phyloP scores from a whole-genome alignment of 1,140 invertebrate species.

The Nephila pilipes region DNA sequence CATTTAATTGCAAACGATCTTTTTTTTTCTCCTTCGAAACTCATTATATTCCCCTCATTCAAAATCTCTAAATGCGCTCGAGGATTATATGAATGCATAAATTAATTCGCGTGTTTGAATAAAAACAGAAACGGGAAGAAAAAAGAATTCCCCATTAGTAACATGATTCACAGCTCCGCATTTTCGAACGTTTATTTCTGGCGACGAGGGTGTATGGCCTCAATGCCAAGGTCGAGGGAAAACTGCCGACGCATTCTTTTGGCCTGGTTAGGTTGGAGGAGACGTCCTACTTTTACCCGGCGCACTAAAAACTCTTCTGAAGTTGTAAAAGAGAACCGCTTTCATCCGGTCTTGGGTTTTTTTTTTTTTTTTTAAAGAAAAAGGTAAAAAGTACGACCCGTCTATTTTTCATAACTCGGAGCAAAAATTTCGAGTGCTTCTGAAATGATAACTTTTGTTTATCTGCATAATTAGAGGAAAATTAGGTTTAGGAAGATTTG shows the following conservation, averaged over 20 bases:
- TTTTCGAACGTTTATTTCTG: neutral
- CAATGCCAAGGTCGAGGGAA: slow-evolving; percentile 22
- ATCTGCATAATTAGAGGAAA: no score
- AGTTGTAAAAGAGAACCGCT: neutral
- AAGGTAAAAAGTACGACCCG: neutral
- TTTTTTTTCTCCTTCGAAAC: neutral
- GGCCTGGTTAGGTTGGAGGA: neutral
- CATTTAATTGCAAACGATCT: no score
- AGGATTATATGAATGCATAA: neutral
- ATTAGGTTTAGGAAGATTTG: no score
- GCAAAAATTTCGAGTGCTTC: neutral
- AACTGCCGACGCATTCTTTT: neutral
- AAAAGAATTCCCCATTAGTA: neutral
- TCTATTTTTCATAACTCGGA: neutral
- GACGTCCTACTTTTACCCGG: neutral
- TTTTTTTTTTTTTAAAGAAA: neutral
- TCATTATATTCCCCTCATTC: neutral
- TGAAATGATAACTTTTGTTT: no score
- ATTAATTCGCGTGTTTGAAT: neutral
- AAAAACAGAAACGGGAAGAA: neutral
- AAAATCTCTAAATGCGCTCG: neutral
- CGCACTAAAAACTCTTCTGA: neutral
- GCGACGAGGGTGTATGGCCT: neutral
- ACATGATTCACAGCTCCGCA: neutral
- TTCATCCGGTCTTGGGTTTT: neutral